phyloP scores from a whole-genome alignment of 2,797 vertebrate species.

The Clarias laeviceps region DNA sequence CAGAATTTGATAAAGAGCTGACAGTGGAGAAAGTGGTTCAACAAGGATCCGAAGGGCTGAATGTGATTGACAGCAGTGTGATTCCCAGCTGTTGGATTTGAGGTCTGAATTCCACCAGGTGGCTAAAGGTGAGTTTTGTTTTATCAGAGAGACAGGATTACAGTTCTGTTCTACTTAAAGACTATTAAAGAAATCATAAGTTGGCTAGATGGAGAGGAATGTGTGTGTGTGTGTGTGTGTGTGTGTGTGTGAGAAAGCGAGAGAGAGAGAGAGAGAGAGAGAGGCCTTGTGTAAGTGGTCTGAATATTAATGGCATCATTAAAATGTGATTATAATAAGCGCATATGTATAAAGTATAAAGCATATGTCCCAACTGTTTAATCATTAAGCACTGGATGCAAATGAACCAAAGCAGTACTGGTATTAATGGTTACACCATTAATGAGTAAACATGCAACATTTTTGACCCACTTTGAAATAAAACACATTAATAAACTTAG shows the following conservation, averaged over 20 bases:
- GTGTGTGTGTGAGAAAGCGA: background rate
- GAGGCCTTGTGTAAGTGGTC: background rate
- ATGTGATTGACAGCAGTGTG: slow-evolving; percentile 34
- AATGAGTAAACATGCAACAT: background rate
- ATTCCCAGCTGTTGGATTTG: slow-evolving; percentile 32
- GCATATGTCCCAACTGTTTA: background rate
- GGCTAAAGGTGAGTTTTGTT: slow-evolving; percentile 47
- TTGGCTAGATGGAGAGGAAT: background rate
- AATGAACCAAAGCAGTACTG: background rate
- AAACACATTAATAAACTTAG: background rate
- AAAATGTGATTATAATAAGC: background rate
- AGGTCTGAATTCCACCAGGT: slow-evolving; percentile 27
- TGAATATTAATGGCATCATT: background rate
- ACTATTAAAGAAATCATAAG: background rate
- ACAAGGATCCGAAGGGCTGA: background rate
- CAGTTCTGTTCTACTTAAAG: background rate
- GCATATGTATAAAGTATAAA: background rate
- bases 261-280: background rate
- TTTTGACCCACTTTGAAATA: background rate
- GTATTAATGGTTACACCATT: background rate
- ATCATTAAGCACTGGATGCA: background rate
- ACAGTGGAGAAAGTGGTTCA: background rate
- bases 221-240: slow-evolving; percentile 6
- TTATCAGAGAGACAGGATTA: background rate
- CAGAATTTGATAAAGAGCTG: background rate